Base-by-base conservation (phyloP, 2,113 vertebrate genomes). In the Pseudorasbora parva region DNA sequence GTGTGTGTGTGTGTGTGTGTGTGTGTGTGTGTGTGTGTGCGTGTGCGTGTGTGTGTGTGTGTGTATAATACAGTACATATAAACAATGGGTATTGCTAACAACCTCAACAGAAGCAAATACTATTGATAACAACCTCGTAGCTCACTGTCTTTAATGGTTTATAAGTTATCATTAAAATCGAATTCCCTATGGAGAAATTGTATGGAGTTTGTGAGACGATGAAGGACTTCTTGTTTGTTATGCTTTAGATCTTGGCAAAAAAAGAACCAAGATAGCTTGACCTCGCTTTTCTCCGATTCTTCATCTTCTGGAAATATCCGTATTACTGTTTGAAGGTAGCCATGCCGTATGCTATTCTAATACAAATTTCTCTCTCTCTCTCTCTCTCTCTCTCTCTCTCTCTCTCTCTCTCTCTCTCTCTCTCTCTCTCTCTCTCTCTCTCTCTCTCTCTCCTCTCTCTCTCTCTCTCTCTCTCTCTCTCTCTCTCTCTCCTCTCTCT, bases 321-420 rank as follows among this genome's bases (percentile, higher is more conserved):
- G 64, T 23, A 49, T 79, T 79, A 79, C 15, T 14, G 21, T 25
- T 60, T 78, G 56, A 78, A 78, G 33, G 41, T 64, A 79, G 47
- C 15, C 15, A 62, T 64, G 33, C 41, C 30, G 25, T 64, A 64
- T 64, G 59, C 41, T 47, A 8, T 21, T 47, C 9, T 64, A 49
- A 49, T 79, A 23, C 5, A 12, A n/a, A n/a, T n/a, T n/a, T 64
- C 33, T 49, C 21, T 27, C 43, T 47, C 37, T 79, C 25, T 25
- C 19, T 49, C 43, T 47, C 11, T 64, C n/a, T 64, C 33, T 49
- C 21, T 27, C 43, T 47, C 37, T 79, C 25, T 25, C 19, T 49
- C 43, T 47, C 11, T 64, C n/a, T 64, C 33, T 49, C 21, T 27
- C 43, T 47, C 37, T 79, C 25, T 25, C 19, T 49, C 43, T 47